Percentiles rank a stretch among this genome's conserved stretches.
phyloP scores from a whole-genome alignment of 1,140 invertebrate species.

The Anastrepha obliqua region DNA sequence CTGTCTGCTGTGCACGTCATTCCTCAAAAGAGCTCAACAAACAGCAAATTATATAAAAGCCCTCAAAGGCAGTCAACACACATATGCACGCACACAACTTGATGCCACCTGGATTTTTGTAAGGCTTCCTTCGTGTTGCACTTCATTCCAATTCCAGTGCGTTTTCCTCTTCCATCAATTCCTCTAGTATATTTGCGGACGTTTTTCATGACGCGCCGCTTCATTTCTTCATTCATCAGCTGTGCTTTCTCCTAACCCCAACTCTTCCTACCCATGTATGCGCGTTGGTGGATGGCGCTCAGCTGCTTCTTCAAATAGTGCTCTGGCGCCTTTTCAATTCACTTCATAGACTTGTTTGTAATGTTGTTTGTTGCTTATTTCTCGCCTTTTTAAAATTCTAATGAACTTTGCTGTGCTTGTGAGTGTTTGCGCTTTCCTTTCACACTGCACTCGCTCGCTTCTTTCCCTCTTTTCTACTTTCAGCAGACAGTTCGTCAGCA shows the following conservation, averaged over 20 bases:
- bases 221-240: slow-evolving; percentile 1
- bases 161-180: not conserved
- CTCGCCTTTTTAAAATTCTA: slow-evolving; percentile 39
- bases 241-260: too few relatives aligned
- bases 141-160: not conserved
- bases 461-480: not conserved
- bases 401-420: slow-evolving; percentile 30
- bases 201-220: too few relatives aligned
- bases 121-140: not conserved
- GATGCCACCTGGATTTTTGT: slow-evolving; percentile 33
- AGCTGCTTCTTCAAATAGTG: slow-evolving; percentile 21
- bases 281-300: not conserved
- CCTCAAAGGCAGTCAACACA: not conserved
- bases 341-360: not conserved
- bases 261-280: too few relatives aligned
- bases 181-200: not conserved
- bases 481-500: slow-evolving; percentile 41
- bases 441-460: not conserved
- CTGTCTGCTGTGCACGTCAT: too few relatives aligned
- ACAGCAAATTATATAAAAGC: too few relatives aligned
- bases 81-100: not conserved
- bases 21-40: too few relatives aligned
- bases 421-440: not conserved
- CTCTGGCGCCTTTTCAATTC: slow-evolving; percentile 25
- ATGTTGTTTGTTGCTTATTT: slow-evolving; percentile 5